Evolutionary conservation across 2,797 vertebrate species (phyloP).

Genomic region (Merluccius polli): DNA sequence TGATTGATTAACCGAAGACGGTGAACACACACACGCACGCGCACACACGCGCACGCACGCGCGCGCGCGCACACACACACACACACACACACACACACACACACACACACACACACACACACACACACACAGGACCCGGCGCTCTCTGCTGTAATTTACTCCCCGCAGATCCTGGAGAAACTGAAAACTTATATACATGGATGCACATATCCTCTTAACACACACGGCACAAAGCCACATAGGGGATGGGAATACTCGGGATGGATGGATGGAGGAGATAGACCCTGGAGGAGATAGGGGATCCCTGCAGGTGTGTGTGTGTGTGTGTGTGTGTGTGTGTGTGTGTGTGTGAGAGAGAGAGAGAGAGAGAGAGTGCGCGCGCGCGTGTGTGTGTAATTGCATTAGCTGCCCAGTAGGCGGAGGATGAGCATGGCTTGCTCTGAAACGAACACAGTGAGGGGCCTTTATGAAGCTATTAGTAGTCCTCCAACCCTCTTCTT

Average conservation of each 20-base stretch:
- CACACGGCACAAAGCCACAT: not conserved
- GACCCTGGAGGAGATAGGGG: constrained; percentile 51
- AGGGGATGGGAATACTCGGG: not conserved
- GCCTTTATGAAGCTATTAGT: constrained; percentile 60
- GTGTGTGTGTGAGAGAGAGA: not conserved
- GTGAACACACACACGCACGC: constrained; percentile 46
- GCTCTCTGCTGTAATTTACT: not conserved
- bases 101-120: constrained; percentile 22
- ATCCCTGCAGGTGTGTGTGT: constrained; percentile 65
- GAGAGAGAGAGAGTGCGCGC: not conserved
- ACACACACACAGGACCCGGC: not conserved
- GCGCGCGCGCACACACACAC: not conserved
- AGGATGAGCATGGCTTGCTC: constrained; percentile 62
- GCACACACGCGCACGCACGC: not conserved
- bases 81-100: constrained; percentile 10
- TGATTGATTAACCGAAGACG: constrained; percentile 82
- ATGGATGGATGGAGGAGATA: not conserved
- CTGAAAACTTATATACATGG: not conserved
- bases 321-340: not conserved
- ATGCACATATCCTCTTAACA: not conserved
- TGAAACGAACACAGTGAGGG: constrained; percentile 65
- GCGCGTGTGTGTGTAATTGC: constrained; percentile 67
- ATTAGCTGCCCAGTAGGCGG: constrained; percentile 64
- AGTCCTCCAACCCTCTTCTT: constrained; percentile 22
- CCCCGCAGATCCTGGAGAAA: not conserved